These are phyloP conservation scores for Acleris laterana DNA, from an alignment of 2,888 invertebrate species.

Conservation along the genomic window DNA sequence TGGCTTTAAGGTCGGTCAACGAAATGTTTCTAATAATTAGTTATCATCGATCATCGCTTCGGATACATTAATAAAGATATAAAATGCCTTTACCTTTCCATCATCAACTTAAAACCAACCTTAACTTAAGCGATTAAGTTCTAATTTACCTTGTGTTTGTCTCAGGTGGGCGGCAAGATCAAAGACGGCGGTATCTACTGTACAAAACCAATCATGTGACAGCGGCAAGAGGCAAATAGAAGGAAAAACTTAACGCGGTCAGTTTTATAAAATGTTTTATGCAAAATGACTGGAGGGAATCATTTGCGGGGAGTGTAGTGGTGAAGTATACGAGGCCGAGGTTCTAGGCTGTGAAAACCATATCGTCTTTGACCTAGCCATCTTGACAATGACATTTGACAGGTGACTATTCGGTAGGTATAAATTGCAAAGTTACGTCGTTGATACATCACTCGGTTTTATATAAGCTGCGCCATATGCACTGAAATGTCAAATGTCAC, in stretches of 20 bases:
- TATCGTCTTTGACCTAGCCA: no score
- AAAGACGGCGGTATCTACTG: conserved; percentile 68
- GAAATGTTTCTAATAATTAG: conserved; percentile 81
- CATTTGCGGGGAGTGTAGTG: no score
- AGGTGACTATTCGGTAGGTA: no score
- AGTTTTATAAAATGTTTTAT: conserved; percentile 46
- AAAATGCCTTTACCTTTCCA: conserved; percentile 64
- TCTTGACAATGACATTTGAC: no score
- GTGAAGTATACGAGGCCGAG: no score
- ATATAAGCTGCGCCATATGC: no score
- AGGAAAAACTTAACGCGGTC: conserved; percentile 64
- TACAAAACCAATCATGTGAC: conserved; percentile 76
- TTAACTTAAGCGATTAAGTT: conserved; percentile 36
- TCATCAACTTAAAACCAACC: conserved; percentile 39
- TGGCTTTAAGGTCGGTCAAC: conserved; percentile 62
- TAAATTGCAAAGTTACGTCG: no score
- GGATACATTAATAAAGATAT: conserved; percentile 81
- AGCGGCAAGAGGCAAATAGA: conserved; percentile 53
- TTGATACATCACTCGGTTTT: no score
- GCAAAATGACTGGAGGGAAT: conserved; percentile 38
- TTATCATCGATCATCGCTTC: conserved; percentile 79
- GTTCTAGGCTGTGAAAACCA: no score
- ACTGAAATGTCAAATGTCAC: no score
- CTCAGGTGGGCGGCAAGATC: conserved; percentile 63
- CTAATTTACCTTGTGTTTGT: conserved; percentile 30